Evolutionary conservation across 1,140 invertebrate species (phyloP).

Genomic region (Drosophila auraria): DNA sequence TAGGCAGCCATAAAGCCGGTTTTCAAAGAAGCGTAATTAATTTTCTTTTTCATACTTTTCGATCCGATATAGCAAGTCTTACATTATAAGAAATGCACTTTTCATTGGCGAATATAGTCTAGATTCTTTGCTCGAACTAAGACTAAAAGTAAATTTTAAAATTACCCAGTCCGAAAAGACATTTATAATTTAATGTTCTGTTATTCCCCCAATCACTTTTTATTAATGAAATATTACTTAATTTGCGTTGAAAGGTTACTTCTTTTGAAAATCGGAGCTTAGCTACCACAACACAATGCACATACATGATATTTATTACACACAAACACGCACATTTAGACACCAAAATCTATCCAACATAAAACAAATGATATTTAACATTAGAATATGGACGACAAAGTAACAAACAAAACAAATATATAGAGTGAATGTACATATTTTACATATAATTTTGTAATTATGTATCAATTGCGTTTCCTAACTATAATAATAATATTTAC

Average conservation of each 20-base stretch:
- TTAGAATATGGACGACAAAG: constrained; percentile 33
- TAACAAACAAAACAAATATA: constrained; percentile 24
- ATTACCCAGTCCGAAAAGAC: constrained; percentile 16
- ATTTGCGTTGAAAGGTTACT: neutral
- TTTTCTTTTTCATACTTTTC: neutral
- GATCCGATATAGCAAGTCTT: constrained; percentile 9
- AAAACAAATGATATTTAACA: constrained; percentile 45
- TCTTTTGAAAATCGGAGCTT: constrained; percentile 36
- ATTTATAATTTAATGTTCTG: neutral
- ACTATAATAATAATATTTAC: constrained; percentile 61
- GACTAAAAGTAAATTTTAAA: neutral
- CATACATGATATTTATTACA: constrained; percentile 74
- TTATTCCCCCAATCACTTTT: neutral
- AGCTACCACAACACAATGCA: constrained; percentile 49
- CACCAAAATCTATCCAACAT: constrained; percentile 49
- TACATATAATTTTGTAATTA: constrained; percentile 82
- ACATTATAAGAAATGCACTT: neutral
- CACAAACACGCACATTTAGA: constrained; percentile 61
- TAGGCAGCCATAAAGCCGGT: constrained; percentile 11
- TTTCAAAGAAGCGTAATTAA: constrained; percentile 19
- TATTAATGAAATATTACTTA: neutral
- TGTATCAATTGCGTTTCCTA: constrained; percentile 71
- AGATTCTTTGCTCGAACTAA: constrained; percentile 2
- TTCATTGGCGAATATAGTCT: neutral
- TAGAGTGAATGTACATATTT: constrained; percentile 69